phyloP scores from a whole-genome alignment of 2,797 vertebrate genomes.

The Onychomys torridus region DNA sequence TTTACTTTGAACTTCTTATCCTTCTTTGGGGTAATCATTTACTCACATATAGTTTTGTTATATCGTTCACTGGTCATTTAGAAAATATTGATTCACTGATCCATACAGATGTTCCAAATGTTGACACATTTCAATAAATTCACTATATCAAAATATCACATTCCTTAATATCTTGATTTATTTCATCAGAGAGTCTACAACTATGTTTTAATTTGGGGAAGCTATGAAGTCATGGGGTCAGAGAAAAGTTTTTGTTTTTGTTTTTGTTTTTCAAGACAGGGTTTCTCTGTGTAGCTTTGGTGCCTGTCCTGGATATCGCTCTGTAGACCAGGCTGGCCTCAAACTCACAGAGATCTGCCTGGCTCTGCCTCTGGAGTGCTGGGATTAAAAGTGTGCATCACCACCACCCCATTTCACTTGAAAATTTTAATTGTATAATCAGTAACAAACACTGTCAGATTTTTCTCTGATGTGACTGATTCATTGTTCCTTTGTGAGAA shows the following conservation, averaged over 20 bases:
- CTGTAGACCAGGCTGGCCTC: too few relatives aligned
- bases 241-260: neutral
- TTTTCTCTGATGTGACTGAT: conserved; percentile 20
- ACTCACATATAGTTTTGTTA: neutral
- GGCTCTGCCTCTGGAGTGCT: too few relatives aligned
- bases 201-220: conserved; percentile 12
- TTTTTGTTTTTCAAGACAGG: too few relatives aligned
- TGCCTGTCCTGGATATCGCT: too few relatives aligned
- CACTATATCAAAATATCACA: neutral
- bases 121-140: conserved; percentile 27
- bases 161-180: conserved; percentile 10
- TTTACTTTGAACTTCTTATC: neutral
- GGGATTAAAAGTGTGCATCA: too few relatives aligned
- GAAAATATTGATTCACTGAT: conserved; percentile 43
- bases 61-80: neutral
- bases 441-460: neutral
- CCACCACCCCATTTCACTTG: neutral
- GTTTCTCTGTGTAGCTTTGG: too few relatives aligned
- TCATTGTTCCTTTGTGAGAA: conserved; percentile 32
- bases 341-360: too few relatives aligned
- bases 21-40: neutral
- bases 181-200: conserved; percentile 37
- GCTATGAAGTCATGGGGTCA: conserved; percentile 12
- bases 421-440: neutral
- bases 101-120: conserved; percentile 24